A percentile compares a stretch with the other conserved stretches of the same genome.
phyloP scores from a whole-genome alignment of 1,140 invertebrate genomes.

The Scaptomyza graminum region DNA sequence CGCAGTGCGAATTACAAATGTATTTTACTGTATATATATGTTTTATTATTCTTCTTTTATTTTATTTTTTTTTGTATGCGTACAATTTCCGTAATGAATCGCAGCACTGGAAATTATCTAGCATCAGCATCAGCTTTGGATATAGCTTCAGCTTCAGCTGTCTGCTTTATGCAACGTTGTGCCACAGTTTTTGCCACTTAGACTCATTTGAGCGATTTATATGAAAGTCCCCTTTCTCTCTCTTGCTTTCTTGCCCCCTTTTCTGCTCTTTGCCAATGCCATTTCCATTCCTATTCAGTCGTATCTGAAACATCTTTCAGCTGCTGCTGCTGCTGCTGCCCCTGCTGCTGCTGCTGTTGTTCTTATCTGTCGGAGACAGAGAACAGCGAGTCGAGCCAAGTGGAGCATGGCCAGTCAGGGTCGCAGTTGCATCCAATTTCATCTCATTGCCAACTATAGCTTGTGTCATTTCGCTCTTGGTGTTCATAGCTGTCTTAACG shows the following conservation, averaged over 20 bases:
- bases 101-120: constrained; percentile 72
- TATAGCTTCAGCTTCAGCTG: constrained; percentile 11
- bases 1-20: constrained; percentile 62
- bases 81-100: constrained; percentile 67
- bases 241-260: not conserved
- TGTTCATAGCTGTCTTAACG: constrained; percentile 16
- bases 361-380: constrained; percentile 73
- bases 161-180: constrained; percentile 46
- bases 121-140: constrained; percentile 30
- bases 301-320: constrained; percentile 42
- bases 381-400: constrained; percentile 20
- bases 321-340: constrained; percentile 9
- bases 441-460: constrained; percentile 12
- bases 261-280: not conserved
- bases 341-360: constrained; percentile 10
- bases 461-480: not conserved
- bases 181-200: constrained; percentile 69
- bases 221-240: constrained; percentile 21
- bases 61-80: constrained; percentile 4
- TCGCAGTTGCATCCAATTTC: constrained; percentile 31
- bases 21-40: constrained; percentile 8
- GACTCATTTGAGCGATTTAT: constrained; percentile 54
- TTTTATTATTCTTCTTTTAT: not conserved
- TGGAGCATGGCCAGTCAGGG: constrained; percentile 57
- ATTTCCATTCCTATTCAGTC: constrained; percentile 16